These are phyloP conservation scores for Adrianichthys oophorus DNA, from an alignment of 2,797 vertebrate species.

Conservation along the genomic window DNA sequence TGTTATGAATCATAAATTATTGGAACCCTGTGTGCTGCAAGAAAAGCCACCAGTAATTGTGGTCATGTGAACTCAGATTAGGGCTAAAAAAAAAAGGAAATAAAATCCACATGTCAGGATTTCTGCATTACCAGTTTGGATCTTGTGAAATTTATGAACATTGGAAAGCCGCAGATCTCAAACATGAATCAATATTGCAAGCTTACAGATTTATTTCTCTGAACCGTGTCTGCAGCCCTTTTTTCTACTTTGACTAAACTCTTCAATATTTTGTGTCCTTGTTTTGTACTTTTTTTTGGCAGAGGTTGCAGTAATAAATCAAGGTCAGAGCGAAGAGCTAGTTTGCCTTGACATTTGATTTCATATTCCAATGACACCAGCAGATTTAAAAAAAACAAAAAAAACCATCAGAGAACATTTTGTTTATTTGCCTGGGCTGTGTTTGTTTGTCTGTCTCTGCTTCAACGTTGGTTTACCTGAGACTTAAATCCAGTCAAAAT, in stretches of 20 bases:
- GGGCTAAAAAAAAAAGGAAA: too few species aligned
- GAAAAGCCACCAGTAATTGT: not conserved
- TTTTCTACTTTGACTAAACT: too few species aligned
- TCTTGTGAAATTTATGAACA: too few species aligned
- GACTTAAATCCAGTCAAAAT: conserved; percentile 35
- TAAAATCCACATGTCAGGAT: too few species aligned
- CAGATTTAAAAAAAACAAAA: conserved; percentile 7
- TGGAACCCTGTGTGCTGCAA: conserved; percentile 1
- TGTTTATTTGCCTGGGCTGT: conserved; percentile 15
- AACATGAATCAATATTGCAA: too few species aligned
- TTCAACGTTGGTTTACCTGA: conserved; percentile 33
- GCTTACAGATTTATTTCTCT: too few species aligned
- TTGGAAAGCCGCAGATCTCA: too few species aligned
- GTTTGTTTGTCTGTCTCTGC: conserved; percentile 29
- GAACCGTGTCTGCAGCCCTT: too few species aligned
- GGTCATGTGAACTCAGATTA: not conserved
- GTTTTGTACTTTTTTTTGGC: not conserved
- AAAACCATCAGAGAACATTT: conserved; percentile 9
- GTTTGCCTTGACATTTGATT: conserved; percentile 10
- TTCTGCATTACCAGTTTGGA: too few species aligned
- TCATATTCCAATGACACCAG: not conserved
- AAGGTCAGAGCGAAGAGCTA: not conserved
- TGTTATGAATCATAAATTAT: conserved; percentile 10
- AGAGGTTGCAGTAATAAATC: conserved; percentile 7
- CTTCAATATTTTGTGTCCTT: not conserved